Evolutionary conservation across 2,888 invertebrate genomes (phyloP).

Genomic region (Drosophila planitibia): DNA sequence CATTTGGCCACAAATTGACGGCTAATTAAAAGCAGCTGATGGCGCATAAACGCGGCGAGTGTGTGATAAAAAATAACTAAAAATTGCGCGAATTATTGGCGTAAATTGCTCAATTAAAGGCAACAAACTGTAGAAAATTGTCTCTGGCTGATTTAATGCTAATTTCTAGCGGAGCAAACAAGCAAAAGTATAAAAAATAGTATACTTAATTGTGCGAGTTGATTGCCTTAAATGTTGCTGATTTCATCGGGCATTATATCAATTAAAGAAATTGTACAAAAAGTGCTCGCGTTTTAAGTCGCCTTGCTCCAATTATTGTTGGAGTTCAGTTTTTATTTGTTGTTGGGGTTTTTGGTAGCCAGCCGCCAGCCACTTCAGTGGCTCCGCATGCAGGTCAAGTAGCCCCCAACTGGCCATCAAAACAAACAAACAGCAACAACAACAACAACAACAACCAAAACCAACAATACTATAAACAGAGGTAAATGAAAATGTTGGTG

Average conservation of each 20-base stretch:
- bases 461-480: conserved; percentile 17
- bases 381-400: conserved; percentile 69
- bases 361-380: conserved; percentile 34
- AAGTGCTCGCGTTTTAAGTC: conserved; percentile 40
- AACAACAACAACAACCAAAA: conserved; percentile 12
- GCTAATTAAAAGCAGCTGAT: conserved; percentile 60
- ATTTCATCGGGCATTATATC: conserved; percentile 61
- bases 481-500: conserved; percentile 66
- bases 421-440: conserved; percentile 14
- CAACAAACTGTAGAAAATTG: conserved; percentile 36
- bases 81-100: conserved; percentile 29
- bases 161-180: conserved; percentile 49
- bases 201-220: conserved; percentile 70
- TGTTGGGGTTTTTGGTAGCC: conserved; percentile 14
- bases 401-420: conserved; percentile 48
- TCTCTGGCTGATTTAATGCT: conserved; percentile 62
- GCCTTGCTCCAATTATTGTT: conserved; percentile 67
- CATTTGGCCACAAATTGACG: conserved; percentile 46
- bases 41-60: conserved; percentile 31
- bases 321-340: conserved; percentile 17
- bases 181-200: conserved; percentile 1
- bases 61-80: conserved; percentile 31
- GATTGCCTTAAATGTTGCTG: conserved; percentile 74
- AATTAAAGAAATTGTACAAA: conserved; percentile 67
- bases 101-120: conserved; percentile 46